Percentiles rank a stretch among this genome's conserved stretches.
phyloP scores from a whole-genome alignment of 2,113 vertebrate genomes.

The Naja naja region DNA sequence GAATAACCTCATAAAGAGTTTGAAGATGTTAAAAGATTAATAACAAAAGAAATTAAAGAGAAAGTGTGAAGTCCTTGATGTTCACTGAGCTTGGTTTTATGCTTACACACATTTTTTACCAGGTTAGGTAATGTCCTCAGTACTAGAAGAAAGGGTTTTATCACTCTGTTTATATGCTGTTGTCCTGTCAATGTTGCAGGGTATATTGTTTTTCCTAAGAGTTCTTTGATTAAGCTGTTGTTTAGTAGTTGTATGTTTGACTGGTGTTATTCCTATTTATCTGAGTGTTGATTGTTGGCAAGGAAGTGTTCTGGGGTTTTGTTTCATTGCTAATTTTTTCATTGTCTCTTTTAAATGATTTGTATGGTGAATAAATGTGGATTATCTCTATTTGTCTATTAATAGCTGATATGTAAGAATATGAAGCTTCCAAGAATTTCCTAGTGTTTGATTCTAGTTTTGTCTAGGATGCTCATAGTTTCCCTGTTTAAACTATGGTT shows the following conservation, averaged over 20 bases:
- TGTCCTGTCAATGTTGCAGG: background rate
- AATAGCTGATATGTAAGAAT: background rate
- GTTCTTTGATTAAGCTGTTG: background rate
- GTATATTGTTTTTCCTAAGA: background rate
- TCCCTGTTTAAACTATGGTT: background rate
- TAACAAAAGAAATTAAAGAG: slow-evolving; percentile 50
- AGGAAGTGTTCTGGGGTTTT: background rate
- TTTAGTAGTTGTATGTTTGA: background rate
- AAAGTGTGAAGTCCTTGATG: slow-evolving; percentile 4
- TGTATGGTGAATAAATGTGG: background rate
- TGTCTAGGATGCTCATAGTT: background rate
- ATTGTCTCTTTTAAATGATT: background rate
- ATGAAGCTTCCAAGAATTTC: background rate
- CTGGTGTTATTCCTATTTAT: background rate
- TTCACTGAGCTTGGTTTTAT: background rate
- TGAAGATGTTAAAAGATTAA: slow-evolving; percentile 50
- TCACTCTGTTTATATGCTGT: background rate
- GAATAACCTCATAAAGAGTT: slow-evolving; percentile 48
- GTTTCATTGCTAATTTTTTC: background rate
- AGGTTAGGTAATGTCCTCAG: background rate
- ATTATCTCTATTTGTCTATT: background rate
- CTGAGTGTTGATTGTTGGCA: background rate
- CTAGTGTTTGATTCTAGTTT: background rate
- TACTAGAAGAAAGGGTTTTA: background rate
- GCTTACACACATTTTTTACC: no score